Conservation (phyloP, 1,140 invertebrate species). For the Brachionus plicatilis region DNA sequence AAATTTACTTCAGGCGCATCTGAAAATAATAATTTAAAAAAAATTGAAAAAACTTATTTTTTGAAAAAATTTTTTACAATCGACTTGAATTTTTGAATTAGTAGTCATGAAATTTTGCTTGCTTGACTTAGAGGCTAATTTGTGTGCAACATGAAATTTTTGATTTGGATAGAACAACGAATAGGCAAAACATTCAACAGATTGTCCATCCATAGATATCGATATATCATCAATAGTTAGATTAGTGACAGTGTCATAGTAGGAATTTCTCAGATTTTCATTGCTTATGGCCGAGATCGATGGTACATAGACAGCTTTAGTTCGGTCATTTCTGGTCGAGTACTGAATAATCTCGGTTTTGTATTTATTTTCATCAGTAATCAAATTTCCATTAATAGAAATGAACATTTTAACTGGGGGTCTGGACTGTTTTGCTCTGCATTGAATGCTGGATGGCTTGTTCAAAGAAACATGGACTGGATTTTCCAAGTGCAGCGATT, state of each 20-base stretch:
- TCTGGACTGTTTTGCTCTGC: constrained; percentile 26
- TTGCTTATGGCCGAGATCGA: background rate
- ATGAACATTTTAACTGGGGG: constrained; percentile 34
- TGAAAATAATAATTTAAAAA: background rate
- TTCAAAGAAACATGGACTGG: constrained; percentile 35
- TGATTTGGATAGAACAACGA: constrained; percentile 25
- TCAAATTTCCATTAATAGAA: constrained; percentile 27
- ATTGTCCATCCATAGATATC: constrained; percentile 25
- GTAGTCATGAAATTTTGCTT: constrained; percentile 16
- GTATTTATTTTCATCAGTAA: background rate
- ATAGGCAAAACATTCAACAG: constrained; percentile 39
- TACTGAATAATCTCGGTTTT: constrained; percentile 8
- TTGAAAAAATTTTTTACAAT: constrained; percentile 7
- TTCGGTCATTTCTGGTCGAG: background rate
- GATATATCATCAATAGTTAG: constrained; percentile 16
- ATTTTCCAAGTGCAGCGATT: background rate
- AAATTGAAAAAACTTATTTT: background rate
- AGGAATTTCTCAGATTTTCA: constrained; percentile 1
- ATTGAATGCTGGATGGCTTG: constrained; percentile 39
- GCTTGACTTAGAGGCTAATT: background rate
- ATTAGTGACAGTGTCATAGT: constrained; percentile 39
- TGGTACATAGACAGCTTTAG: background rate
- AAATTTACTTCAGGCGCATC: constrained; percentile 39
- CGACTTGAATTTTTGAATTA: constrained; percentile 33
- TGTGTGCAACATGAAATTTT: background rate